Conservation (phyloP, 1,140 invertebrate genomes). For the Drosophila baimaii region DNA sequence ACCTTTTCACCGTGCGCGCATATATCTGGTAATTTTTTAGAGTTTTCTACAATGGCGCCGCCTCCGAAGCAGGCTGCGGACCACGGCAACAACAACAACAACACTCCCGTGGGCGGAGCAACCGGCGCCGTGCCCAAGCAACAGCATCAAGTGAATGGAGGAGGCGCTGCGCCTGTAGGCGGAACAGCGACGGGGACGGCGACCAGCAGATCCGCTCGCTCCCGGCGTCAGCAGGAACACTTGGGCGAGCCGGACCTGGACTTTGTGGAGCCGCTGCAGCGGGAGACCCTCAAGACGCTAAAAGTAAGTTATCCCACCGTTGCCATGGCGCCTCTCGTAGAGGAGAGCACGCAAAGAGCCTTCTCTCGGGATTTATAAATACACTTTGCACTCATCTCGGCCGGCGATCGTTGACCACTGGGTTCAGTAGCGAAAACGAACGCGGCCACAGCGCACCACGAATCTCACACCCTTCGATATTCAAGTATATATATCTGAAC, state of each 20-base stretch:
- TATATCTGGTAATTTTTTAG: slow-evolving; percentile 22
- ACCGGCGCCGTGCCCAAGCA: slow-evolving; percentile 59
- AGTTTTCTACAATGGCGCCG: slow-evolving; percentile 61
- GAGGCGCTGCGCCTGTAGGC: slow-evolving; percentile 9
- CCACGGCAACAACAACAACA: slow-evolving; percentile 40
- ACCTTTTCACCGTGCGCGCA: neutral
- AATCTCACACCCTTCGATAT: slow-evolving; percentile 12
- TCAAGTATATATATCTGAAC: slow-evolving; percentile 26
- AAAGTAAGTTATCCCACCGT: slow-evolving; percentile 69
- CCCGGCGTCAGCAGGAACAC: slow-evolving; percentile 56
- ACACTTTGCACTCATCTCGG: slow-evolving; percentile 62
- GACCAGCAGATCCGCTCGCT: slow-evolving; percentile 28
- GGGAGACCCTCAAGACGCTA: slow-evolving; percentile 61
- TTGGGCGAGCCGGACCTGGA: slow-evolving; percentile 64
- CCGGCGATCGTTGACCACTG: slow-evolving; percentile 24
- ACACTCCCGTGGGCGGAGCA: slow-evolving; percentile 34
- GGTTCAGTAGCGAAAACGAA: slow-evolving; percentile 63
- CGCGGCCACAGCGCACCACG: slow-evolving; percentile 42
- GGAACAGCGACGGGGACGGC: slow-evolving; percentile 29
- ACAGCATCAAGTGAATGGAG: slow-evolving; percentile 34
- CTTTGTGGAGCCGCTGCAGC: slow-evolving; percentile 59
- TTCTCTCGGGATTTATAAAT: slow-evolving; percentile 72
- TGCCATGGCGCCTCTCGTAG: slow-evolving; percentile 43
- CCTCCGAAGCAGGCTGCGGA: slow-evolving; percentile 55
- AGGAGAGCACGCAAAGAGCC: slow-evolving; percentile 10